phyloP scores from a whole-genome alignment of 1,140 invertebrate species.

The Aradophagus sp. region DNA sequence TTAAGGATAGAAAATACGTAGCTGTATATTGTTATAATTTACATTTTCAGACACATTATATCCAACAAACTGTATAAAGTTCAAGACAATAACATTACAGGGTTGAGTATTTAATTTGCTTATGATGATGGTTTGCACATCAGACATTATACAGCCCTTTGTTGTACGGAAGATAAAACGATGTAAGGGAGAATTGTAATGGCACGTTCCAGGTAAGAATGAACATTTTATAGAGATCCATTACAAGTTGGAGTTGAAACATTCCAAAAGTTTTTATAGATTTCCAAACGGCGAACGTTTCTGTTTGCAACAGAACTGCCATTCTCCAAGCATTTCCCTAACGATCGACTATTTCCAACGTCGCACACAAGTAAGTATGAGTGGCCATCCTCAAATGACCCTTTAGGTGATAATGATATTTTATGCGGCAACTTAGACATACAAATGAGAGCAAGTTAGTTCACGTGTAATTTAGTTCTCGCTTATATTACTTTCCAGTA shows the following conservation, averaged over 20 bases:
- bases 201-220: constrained; percentile 43
- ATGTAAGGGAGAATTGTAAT: constrained; percentile 51
- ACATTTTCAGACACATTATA: too few species aligned
- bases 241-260: constrained; percentile 46
- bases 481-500: constrained; percentile 12
- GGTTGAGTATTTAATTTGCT: constrained; percentile 48
- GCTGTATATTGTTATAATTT: too few species aligned
- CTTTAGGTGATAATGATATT: constrained; percentile 57
- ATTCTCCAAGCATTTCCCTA: constrained; percentile 39
- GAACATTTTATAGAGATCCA: constrained; percentile 58
- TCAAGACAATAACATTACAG: constrained; percentile 34
- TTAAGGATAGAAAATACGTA: too few species aligned
- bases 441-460: constrained; percentile 40
- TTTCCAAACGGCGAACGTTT: constrained; percentile 50
- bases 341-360: constrained; percentile 44
- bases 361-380: constrained; percentile 30
- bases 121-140: constrained; percentile 51
- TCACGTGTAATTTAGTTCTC: constrained; percentile 40
- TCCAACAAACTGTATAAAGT: too few species aligned
- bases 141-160: constrained; percentile 50
- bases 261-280: constrained; percentile 56
- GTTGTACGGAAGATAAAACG: constrained; percentile 48
- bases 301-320: constrained; percentile 35
- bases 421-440: constrained; percentile 46
- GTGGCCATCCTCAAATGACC: constrained; percentile 50